Percentiles rank a stretch among this genome's conserved stretches.
phyloP scores from a whole-genome alignment of 2,888 invertebrate species.

The Monoplex corrugatus region DNA sequence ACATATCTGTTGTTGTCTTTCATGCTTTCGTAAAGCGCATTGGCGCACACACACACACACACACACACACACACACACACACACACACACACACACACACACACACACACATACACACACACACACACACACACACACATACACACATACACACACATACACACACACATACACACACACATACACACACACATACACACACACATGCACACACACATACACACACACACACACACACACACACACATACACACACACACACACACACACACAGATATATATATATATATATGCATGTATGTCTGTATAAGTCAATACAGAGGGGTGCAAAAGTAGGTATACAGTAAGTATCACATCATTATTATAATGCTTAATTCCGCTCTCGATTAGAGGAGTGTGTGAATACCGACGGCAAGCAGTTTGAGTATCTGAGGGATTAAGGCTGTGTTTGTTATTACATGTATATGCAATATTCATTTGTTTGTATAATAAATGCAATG shows the following conservation, averaged over 20 bases:
- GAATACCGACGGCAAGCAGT: too few relatives aligned
- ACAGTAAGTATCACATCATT: too few relatives aligned
- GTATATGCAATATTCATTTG: too few relatives aligned
- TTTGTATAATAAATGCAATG: too few relatives aligned
- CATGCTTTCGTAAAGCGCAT: too few relatives aligned
- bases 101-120: constrained; percentile 31
- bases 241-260: constrained; percentile 46
- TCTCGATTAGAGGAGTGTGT: too few relatives aligned
- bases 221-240: constrained; percentile 39
- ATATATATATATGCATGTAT: constrained; percentile 32
- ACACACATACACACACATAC: constrained; percentile 28
- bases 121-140: background rate
- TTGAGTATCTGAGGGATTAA: too few relatives aligned
- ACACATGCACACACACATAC: constrained; percentile 36
- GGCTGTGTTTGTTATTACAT: too few relatives aligned
- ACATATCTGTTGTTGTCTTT: too few relatives aligned
- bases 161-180: constrained; percentile 5
- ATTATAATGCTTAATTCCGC: too few relatives aligned
- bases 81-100: constrained; percentile 1
- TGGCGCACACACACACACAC: background rate
- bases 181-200: constrained; percentile 41
- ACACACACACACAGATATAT: constrained; percentile 1
- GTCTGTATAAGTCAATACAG: constrained; percentile 4
- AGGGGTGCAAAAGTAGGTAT: too few relatives aligned
- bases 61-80: background rate